phyloP scores from a whole-genome alignment of 1,140 invertebrate genomes.

The Centruroides vittatus region DNA sequence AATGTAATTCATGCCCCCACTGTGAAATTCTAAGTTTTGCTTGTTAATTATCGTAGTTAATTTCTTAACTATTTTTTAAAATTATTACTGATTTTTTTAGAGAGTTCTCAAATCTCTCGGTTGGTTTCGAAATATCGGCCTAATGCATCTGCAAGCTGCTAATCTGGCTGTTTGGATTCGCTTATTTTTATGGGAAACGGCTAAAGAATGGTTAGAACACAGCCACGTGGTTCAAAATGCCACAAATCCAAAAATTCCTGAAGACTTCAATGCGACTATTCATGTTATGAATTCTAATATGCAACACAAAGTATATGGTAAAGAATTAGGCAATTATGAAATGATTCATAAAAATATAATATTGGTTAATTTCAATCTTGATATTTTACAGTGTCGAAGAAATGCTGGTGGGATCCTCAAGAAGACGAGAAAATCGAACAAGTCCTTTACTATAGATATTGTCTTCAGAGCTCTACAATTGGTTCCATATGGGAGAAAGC shows the following conservation, averaged over 20 bases:
- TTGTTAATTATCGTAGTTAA: too few relatives aligned
- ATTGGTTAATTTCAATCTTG: not conserved
- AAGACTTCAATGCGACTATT: slow-evolving; percentile 8
- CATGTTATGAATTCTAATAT: slow-evolving; percentile 11
- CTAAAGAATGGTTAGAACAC: slow-evolving; percentile 21
- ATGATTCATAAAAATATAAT: not conserved
- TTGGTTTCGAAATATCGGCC: slow-evolving; percentile 33
- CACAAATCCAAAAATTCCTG: slow-evolving; percentile 7
- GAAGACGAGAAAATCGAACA: slow-evolving; percentile 33
- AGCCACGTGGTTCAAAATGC: slow-evolving; percentile 14
- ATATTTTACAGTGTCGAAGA: slow-evolving; percentile 10
- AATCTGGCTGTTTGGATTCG: slow-evolving; percentile 44
- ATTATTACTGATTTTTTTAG: slow-evolving; percentile 14
- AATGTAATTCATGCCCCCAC: too few relatives aligned
- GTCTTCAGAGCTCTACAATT: slow-evolving; percentile 42
- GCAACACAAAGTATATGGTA: slow-evolving; percentile 13
- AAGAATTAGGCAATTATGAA: not conserved
- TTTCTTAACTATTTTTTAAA: too few relatives aligned
- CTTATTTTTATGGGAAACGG: slow-evolving; percentile 43
- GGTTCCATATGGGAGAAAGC: slow-evolving; percentile 44
- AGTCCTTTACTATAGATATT: slow-evolving; percentile 39
- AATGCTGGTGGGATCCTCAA: slow-evolving; percentile 13
- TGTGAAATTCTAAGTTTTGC: too few relatives aligned
- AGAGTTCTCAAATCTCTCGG: slow-evolving; percentile 15
- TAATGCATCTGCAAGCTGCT: slow-evolving; percentile 44